Evolutionary conservation across 2,888 invertebrate genomes (phyloP), one percentile per base, ranked within the genome.

Genomic region (Andrena bucephala): DNA sequence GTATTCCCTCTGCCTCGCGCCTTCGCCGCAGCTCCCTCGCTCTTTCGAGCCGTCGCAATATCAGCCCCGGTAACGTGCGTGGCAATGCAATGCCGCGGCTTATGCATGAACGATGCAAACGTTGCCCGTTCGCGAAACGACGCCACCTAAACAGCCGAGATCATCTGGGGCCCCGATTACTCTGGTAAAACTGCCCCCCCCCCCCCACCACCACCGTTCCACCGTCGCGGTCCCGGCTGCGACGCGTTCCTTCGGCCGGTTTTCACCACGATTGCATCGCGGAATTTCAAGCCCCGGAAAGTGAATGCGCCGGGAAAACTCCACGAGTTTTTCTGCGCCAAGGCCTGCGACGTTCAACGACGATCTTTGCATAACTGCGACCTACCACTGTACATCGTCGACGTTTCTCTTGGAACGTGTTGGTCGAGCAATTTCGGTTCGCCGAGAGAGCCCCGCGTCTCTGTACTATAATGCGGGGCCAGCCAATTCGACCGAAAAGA

Each of bases 91-190:
- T 71, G 76, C 81, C 65, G 73, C 80, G 79, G 85, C 84, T 90
- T 89, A 89, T 88, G 90, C 87, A 89, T 84, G 89, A 86, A 82
- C 83, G 87, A 90, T 77, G 85, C 83, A 74, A 84, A 60, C 76
- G 79, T 67, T 66, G 71, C 75, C 54, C 57, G 81, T 76, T 80
- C 71, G 59, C 60, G 57, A 60, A 85, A 81, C 77, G 76, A 54
- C 72, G 36, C 48, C 59, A 57, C 77, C 77, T 76, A 80, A 78
- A 74, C 84, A 60, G 36, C 57, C 70, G 31, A 73, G 80, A 82
- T 76, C 75, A 84, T 85, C 78, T 31, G 10, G 52, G 62, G 62
- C 7, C 42, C 29, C 83, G 81, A 87, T 85, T 85, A 76, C 70
- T 60, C 16, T 36, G 66, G 70, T 52, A 52, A 82, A 81, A 77